Percentiles rank a stretch among this genome's conserved stretches.
These are phyloP conservation scores for Cerceris ruficornis DNA, from an alignment of 2,888 invertebrate genomes.

Conservation along the genomic window DNA sequence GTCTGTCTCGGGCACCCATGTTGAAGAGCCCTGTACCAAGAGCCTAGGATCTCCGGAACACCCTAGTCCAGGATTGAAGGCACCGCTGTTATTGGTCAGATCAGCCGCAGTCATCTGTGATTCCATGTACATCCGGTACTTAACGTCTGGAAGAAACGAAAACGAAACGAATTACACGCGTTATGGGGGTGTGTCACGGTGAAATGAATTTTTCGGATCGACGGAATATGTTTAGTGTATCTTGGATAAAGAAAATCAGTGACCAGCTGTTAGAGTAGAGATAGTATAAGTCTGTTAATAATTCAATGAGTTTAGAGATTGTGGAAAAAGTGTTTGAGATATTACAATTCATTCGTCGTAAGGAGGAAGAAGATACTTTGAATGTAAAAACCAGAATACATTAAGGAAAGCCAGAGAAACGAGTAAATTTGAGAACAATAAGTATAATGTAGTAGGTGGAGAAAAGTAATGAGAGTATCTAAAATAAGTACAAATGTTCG, in stretches of 20 bases:
- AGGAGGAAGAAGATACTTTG: too few species aligned
- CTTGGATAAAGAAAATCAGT: too few species aligned
- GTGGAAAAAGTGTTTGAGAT: slow-evolving; percentile 1
- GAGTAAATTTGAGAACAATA: too few species aligned
- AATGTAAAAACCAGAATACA: too few species aligned
- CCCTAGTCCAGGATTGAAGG: slow-evolving; percentile 7
- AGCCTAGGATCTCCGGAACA: slow-evolving; percentile 4
- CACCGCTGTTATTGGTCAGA: slow-evolving; percentile 14
- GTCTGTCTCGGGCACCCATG: slow-evolving; percentile 54
- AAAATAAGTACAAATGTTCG: too few species aligned
- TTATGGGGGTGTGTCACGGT: slow-evolving; percentile 20
- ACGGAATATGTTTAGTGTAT: neutral
- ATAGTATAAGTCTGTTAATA: neutral
- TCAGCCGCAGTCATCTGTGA: slow-evolving; percentile 8
- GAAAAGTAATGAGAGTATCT: too few species aligned
- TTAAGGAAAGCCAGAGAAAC: too few species aligned
- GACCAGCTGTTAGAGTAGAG: neutral
- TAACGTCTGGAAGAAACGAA: slow-evolving; percentile 45
- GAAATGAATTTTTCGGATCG: neutral
- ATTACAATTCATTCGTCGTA: too few species aligned
- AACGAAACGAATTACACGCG: slow-evolving; percentile 36
- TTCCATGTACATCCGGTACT: slow-evolving; percentile 28
- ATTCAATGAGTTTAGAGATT: neutral
- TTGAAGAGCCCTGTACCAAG: slow-evolving; percentile 16
- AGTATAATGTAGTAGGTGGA: too few species aligned